Evolutionary conservation across 2,797 vertebrate genomes (phyloP), one percentile per base, ranked within the genome.

Genomic region (Synaphobranchus kaupii): DNA sequence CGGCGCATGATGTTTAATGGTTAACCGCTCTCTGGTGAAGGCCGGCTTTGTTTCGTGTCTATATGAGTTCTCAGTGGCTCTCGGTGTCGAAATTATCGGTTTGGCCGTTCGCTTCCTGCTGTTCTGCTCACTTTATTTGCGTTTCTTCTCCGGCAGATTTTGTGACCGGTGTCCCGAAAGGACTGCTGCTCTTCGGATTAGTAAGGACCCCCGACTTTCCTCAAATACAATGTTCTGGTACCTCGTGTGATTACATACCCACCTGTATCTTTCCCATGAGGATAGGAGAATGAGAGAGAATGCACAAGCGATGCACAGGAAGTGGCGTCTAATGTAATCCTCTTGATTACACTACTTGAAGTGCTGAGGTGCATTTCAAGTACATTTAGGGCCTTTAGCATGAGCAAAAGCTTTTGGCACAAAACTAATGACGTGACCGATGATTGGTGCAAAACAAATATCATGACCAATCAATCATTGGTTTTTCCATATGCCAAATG

Each of bases 101-200:
- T 50, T 1, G 47, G 47, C 54, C 47, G 15, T 82, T 25, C 39
- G 8, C 34, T n/a, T 25, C 48, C 44, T 50, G 8, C 25, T 13
- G 20, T n/a, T n/a, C 47, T 15, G 10, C 13, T 48, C 9, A 47
- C 7, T 12, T 54, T 54, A 48, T 68, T 60, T 50, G 22, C 5
- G 6, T 17, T 83, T 60, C 6, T 2, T 87, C 68, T 90, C 86
- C 90, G 78, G 34, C 92, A 95, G 95, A 95, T 89, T 96, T 94
- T 22, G 93, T 95, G 73, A 78, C 73, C 20, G 56, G 94, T 94
- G 95, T 96, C 44, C 95, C 95, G 68, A 96, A 95, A 87, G 95
- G 95, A 88, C 94, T 94, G 89, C 89, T 95, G 86, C 95, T 95
- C 63, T 94, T 95, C 0, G 95, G 95, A 89, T 95, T 96, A 44